Conservation (phyloP, 1,140 invertebrate species). For the Lucilia sericata region DNA sequence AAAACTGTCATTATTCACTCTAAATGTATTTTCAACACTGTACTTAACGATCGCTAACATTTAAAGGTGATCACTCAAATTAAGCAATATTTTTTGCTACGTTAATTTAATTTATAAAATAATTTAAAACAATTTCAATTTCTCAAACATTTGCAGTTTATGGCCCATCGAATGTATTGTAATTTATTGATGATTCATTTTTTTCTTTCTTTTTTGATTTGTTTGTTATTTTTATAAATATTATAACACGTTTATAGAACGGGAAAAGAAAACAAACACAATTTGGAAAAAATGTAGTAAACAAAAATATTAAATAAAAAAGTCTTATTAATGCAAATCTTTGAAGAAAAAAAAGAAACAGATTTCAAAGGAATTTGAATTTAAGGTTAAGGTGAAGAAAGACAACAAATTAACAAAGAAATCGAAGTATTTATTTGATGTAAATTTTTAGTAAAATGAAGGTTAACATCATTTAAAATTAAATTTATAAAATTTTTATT, state of each 20-base stretch:
- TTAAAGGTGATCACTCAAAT: neutral
- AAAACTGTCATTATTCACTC: too few relatives aligned
- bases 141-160: neutral
- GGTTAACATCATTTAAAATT: neutral
- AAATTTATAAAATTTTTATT: too few relatives aligned
- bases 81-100: neutral
- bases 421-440: too few relatives aligned
- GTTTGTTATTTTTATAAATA: neutral
- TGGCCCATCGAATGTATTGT: neutral
- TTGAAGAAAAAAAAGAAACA: neutral
- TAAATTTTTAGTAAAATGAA: neutral
- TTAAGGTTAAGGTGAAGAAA: neutral
- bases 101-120: too few relatives aligned
- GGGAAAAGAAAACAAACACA: neutral
- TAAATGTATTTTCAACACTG: too few relatives aligned
- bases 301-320: neutral
- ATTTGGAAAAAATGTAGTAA: neutral
- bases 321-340: neutral
- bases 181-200: constrained; percentile 18
- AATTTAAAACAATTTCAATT: neutral
- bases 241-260: neutral
- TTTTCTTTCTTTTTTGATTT: too few relatives aligned
- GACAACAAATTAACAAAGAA: too few relatives aligned
- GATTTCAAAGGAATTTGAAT: neutral
- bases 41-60: too few relatives aligned